Evolutionary conservation across 2,113 vertebrate genomes (phyloP).

Genomic region (Rhynchopsitta pachyrhyncha): DNA sequence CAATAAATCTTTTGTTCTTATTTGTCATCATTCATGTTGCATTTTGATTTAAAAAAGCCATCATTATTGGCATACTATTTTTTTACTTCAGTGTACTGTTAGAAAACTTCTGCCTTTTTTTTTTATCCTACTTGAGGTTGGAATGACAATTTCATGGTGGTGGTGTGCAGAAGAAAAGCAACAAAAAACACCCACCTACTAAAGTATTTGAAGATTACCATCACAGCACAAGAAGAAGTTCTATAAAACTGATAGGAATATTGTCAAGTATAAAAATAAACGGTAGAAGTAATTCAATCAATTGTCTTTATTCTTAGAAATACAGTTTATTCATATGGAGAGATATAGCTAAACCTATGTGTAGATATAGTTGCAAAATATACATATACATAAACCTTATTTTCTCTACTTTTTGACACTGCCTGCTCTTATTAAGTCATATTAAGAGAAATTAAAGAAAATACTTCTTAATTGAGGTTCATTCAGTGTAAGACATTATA

Average conservation of each 20-base stretch:
- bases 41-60: constrained; percentile 58
- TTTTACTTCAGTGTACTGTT: constrained; percentile 43
- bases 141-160: constrained; percentile 34
- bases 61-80: constrained; percentile 15
- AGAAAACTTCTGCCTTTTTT: constrained; percentile 34
- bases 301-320: constrained; percentile 69
- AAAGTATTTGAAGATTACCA: neutral
- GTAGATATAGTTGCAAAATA: neutral
- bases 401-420: neutral
- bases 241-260: constrained; percentile 45
- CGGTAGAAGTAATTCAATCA: constrained; percentile 45
- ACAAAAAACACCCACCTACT: neutral
- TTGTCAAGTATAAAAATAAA: constrained; percentile 35
- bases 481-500: constrained; percentile 21
- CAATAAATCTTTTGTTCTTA: constrained; percentile 40
- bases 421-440: constrained; percentile 42
- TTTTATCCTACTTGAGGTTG: neutral
- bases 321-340: constrained; percentile 7
- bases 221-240: constrained; percentile 30
- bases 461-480: constrained; percentile 34
- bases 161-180: neutral
- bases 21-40: constrained; percentile 18
- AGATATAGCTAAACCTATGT: neutral
- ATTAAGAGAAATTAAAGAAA: constrained; percentile 59
- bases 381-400: neutral